Base-by-base conservation (phyloP, 2,113 vertebrate genomes). In the Myrmecobius fasciatus region DNA sequence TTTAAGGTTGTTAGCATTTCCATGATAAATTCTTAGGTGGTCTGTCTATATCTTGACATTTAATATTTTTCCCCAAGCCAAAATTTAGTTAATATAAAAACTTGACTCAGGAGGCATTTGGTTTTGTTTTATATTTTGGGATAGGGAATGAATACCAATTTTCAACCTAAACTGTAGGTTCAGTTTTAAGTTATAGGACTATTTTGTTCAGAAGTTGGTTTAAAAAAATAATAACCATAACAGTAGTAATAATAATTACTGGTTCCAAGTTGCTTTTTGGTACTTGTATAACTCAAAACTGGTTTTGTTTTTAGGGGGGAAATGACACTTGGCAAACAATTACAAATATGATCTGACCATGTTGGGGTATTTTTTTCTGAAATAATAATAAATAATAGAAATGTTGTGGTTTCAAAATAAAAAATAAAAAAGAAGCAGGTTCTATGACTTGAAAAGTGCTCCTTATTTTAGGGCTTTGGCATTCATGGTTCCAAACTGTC, bases 371-470 rank as follows among this genome's bases (percentile, higher is more conserved):
- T 98, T 60, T 49, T 60, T 98, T 98, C 98, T 98, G 98, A 97
- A 98, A 98, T 98, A 98, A 83, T 43, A 83, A 98, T 98, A 98
- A 98, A 98, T 98, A 93, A 97, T 98, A 98, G 98, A 98, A 89
- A 98, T 97, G 95, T 96, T 97, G 97, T 97, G 97, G 96, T 98
- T 98, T 97, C 96, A 98, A 98, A 98, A 98, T 97, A 51, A 51
- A 10, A 51, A 51, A 51, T 51, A 51, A 51, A 51, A 51, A 51
- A 51, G 49, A 51, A 51, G 49, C 9, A 11, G 49, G 6, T 51
- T 51, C 49, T 51, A 10, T 51, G 17, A 1, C 43, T 6, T 83
- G 36, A 83, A 83, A 24, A 43, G 67, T 43, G 20, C 17, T 83
- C 67, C 2, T 43, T 43, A 24, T 43, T 43, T 20, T n/a, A 83